Evolutionary conservation across 1,140 invertebrate species (phyloP).

Genomic region (Panulirus ornatus): DNA sequence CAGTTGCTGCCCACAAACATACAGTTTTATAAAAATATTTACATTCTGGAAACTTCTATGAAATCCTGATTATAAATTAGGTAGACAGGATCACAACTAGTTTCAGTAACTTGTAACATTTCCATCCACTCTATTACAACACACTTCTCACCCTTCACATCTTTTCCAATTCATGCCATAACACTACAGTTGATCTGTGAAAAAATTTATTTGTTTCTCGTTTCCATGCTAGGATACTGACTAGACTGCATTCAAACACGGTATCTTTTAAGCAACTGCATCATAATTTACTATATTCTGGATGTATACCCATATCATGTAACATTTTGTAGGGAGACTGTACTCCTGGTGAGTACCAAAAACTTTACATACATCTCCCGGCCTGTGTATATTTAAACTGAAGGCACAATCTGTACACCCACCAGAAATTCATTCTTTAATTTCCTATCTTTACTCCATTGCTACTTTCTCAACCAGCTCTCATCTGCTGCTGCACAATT

Average conservation of each 20-base stretch:
- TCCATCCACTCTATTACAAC: neutral
- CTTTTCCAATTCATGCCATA: neutral
- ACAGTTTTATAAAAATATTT: slow-evolving; percentile 64
- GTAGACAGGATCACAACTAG: slow-evolving; percentile 67
- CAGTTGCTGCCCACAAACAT: slow-evolving; percentile 36
- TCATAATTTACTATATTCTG: neutral
- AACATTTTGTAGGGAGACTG: neutral
- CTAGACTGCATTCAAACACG: slow-evolving; percentile 16
- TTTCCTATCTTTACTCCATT: neutral
- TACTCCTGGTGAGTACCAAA: neutral
- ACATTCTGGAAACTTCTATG: slow-evolving; percentile 58
- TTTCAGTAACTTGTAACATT: neutral
- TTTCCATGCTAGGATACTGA: neutral
- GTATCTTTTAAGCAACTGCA: neutral
- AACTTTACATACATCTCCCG: slow-evolving; percentile 2
- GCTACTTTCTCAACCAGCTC: slow-evolving; percentile 62
- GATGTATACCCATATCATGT: neutral
- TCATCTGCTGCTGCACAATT: slow-evolving; percentile 67
- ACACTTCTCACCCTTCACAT: neutral
- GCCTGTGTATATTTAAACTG: slow-evolving; percentile 34
- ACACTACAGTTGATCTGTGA: neutral
- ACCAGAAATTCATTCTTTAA: slow-evolving; percentile 9
- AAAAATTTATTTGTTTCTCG: neutral
- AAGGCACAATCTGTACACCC: slow-evolving; percentile 49
- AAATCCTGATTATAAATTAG: slow-evolving; percentile 58